phyloP scores from a whole-genome alignment of 2,888 invertebrate species.

The Tetrapedia diversipes region DNA sequence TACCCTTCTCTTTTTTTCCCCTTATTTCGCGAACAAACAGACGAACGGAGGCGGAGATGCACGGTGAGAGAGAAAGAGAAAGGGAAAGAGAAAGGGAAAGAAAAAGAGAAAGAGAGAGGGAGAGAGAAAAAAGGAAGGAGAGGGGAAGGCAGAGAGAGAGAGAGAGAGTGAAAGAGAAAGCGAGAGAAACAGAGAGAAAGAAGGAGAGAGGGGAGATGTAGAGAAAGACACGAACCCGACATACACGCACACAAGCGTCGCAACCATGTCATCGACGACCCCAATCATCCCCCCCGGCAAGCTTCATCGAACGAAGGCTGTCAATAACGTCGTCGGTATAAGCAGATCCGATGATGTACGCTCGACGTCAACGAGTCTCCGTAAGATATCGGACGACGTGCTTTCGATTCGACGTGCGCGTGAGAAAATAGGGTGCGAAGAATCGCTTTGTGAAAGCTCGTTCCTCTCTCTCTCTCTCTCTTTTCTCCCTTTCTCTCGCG shows the following conservation, averaged over 20 bases:
- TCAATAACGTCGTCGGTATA: slow-evolving; percentile 71
- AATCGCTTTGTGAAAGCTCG: slow-evolving; percentile 67
- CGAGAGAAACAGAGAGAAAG: slow-evolving; percentile 51
- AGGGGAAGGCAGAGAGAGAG: slow-evolving; percentile 24
- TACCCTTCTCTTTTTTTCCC: slow-evolving; percentile 11
- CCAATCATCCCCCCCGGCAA: slow-evolving; percentile 75
- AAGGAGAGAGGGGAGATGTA: slow-evolving; percentile 51
- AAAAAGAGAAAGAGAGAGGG: slow-evolving; percentile 47
- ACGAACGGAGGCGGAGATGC: slow-evolving; percentile 60
- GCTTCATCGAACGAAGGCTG: slow-evolving; percentile 73
- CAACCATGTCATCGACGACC: slow-evolving; percentile 73
- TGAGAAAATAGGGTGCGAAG: slow-evolving; percentile 74
- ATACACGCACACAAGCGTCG: slow-evolving; percentile 44
- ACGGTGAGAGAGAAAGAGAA: slow-evolving; percentile 29
- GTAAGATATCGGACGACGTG: slow-evolving; percentile 71
- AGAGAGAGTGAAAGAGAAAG: slow-evolving; percentile 16
- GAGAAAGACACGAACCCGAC: slow-evolving; percentile 27
- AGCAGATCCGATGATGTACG: slow-evolving; percentile 72
- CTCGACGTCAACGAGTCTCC: slow-evolving; percentile 70
- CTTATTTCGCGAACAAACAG: slow-evolving; percentile 56
- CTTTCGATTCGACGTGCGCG: slow-evolving; percentile 72
- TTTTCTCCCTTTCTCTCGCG: slow-evolving; percentile 20
- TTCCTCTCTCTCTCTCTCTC: slow-evolving; percentile 35
- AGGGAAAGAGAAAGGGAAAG: slow-evolving; percentile 52
- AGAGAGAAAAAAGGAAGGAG: slow-evolving; percentile 51